Evolutionary conservation across 1,140 invertebrate genomes (phyloP), one percentile per base, ranked within the genome.

Genomic region (Achatina immaculata): DNA sequence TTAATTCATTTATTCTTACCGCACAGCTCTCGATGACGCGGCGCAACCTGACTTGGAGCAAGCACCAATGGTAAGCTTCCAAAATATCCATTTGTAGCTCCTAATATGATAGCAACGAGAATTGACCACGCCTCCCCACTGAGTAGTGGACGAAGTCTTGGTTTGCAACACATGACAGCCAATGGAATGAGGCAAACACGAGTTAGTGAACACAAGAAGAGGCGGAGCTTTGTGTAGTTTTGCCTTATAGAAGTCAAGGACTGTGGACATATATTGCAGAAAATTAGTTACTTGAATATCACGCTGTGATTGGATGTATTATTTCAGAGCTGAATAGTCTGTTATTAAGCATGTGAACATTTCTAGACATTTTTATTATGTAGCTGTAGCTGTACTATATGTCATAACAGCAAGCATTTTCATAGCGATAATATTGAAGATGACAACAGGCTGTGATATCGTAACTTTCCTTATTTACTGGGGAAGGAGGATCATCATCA

Each of bases 21-120:
- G 81, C 94, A 94, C 0, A 96, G 92, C 91, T 96, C 95, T 74
- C 94, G 93, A 80, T 95, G 93, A n/a, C 95, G 93, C 77, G 95
- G 94, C 0, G 94, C 92, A 1, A 97, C 96, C 88, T 95, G 94
- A 45, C 94, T 94, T 9, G 96, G 95, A 0, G 96, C 96, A 81
- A 96, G 93, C 73, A 97, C 96, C 95, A 97, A 97, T 0, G 96
- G 96, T 16, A 97, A 93, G 82, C 95, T 96, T 0, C 96, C 96
- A 78, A 97, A 94, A 28, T 97, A 92, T 0, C 96, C 96, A 87
- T 97, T 97, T 72, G 94, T 95, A 0, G 97, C 91, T 24, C 96
- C 96, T 58, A 98, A 91, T 0, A 95, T 87, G 7, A 95, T 91
- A 3, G 95, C 95, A 16, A 92, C 83, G 34, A 91, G 31, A 75